phyloP scores from a whole-genome alignment of 2,888 invertebrate species.

The Branchellion lobata region DNA sequence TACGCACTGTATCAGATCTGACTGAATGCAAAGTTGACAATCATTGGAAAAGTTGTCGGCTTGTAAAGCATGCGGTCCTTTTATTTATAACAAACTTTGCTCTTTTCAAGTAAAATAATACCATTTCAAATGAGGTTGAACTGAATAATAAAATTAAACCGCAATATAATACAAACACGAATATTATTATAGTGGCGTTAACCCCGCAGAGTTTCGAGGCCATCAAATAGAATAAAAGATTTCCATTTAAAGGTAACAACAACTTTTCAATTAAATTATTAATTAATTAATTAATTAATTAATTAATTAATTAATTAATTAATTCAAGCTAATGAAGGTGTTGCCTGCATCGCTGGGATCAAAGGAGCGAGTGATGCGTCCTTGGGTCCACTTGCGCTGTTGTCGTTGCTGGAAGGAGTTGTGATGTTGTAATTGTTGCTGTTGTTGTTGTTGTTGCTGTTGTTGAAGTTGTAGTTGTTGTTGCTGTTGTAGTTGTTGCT shows the following conservation, averaged over 20 bases:
- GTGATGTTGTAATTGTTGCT: background rate
- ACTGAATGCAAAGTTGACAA: background rate
- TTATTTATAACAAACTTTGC: too few species aligned
- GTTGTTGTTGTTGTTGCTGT: conserved; percentile 7
- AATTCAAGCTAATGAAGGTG: too few species aligned
- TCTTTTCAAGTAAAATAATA: too few species aligned
- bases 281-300: too few species aligned
- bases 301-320: too few species aligned
- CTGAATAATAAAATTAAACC: background rate
- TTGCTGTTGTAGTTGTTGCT: background rate
- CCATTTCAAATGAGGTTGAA: too few species aligned
- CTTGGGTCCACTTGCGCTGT: background rate
- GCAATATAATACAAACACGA: too few species aligned
- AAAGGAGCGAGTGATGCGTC: background rate
- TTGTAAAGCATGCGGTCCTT: too few species aligned
- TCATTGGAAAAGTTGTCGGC: too few species aligned
- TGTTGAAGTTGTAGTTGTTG: conserved; percentile 1
- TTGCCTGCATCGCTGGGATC: conserved; percentile 20
- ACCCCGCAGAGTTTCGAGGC: background rate
- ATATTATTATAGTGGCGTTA: background rate
- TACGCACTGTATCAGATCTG: conserved; percentile 12
- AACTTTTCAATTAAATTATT: too few species aligned
- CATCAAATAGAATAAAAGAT: too few species aligned
- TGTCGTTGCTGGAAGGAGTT: background rate
- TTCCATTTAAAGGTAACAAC: too few species aligned